Base-by-base conservation (phyloP, 2,888 invertebrate species). In the Rutpela maculata region DNA sequence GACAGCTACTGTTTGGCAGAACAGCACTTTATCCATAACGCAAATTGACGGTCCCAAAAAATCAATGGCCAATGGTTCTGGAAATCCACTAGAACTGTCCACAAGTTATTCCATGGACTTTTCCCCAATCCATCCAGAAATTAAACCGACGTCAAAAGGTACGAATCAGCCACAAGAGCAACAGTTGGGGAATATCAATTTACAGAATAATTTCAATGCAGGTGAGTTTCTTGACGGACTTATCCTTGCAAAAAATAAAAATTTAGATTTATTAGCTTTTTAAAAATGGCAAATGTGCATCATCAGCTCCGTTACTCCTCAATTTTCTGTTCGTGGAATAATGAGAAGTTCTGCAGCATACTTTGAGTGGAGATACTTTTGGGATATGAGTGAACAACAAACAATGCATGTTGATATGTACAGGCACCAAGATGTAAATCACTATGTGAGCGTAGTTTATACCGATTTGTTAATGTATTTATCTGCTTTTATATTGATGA, bases 161-260 rank as follows among this genome's bases (percentile, higher is more conserved):
- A n/a, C 62, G 22, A 75, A 62, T 38, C 75, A 69, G 72, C 74
- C 57, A 74, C 80, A 76, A 56, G 81, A 69, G 75, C 82, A 74
- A 56, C 78, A 81, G 19, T 77, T 82, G 22, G 75, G 75, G 50
- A 85, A 85, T 65, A 79, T 83, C 22, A 84, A 80, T 70, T 75
- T 86, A 15, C 85, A 84, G 31, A 92, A 91, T 82, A 92, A 92
- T 85, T 88, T 92, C 35, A 92, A 92, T 86, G 91, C 91, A 66
- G 90, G 91, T 90, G 82, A 57, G 57, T 56, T 18, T 19, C 31
- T 72, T 26, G 22, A 26, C 22, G 4, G 22, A 31, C 10, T 26
- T 31, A 43, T 69, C 12, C 35, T 68, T 50, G 17, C 59, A 43
- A 43, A 43, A 35, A 43, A 12, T 43, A n/a, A n/a, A n/a, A n/a